These are phyloP conservation scores for Drosophila koepferae DNA, from an alignment of 2,888 invertebrate species.

Conservation along the genomic window DNA sequence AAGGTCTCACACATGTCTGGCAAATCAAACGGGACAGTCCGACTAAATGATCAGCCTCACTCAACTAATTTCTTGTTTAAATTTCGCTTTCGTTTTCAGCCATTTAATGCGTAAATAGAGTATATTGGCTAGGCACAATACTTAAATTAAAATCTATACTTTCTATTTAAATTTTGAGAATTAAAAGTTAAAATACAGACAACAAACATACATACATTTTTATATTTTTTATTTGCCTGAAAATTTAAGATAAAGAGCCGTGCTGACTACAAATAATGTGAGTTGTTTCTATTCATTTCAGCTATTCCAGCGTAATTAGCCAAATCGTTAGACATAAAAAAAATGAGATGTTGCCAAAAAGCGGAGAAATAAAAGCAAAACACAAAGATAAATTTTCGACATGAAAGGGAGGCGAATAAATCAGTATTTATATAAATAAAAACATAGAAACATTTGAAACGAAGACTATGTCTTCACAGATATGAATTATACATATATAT, in stretches of 20 bases:
- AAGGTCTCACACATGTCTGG: constrained; percentile 80
- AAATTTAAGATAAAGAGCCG: background rate
- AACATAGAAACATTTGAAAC: constrained; percentile 70
- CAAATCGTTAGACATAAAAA: constrained; percentile 60
- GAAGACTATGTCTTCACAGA: constrained; percentile 26
- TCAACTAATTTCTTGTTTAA: background rate
- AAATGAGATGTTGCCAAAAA: constrained; percentile 55
- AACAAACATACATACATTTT: too few relatives aligned
- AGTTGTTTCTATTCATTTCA: constrained; percentile 10
- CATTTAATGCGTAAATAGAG: background rate
- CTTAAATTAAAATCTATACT: background rate
- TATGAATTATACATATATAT: constrained; percentile 1
- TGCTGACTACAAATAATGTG: background rate
- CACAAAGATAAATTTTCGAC: constrained; percentile 61
- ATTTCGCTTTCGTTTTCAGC: background rate
- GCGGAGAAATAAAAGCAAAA: constrained; percentile 26
- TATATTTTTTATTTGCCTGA: too few relatives aligned
- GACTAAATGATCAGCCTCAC: constrained; percentile 43
- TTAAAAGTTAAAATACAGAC: too few relatives aligned
- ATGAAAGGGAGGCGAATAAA: constrained; percentile 75
- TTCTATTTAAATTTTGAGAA: too few relatives aligned
- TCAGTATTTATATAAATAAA: constrained; percentile 75
- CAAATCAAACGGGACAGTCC: constrained; percentile 75
- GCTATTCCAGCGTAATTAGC: constrained; percentile 69
- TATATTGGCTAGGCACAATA: background rate